A percentile compares a stretch with the other conserved stretches of the same genome.
Evolutionary conservation across 2,797 vertebrate species (phyloP).

Genomic region (Momotus momota): DNA sequence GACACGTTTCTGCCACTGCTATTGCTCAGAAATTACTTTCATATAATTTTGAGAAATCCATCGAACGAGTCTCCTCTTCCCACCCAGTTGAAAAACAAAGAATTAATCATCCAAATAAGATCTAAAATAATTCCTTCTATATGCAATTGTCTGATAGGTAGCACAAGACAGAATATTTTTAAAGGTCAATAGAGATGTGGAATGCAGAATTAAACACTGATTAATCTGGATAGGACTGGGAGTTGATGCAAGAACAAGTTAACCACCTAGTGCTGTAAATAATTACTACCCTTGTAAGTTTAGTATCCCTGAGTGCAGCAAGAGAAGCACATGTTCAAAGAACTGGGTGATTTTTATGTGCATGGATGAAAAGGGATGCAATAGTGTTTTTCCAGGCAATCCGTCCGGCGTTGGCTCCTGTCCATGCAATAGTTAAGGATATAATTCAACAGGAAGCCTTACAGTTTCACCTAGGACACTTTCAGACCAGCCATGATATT

Average conservation of each 20-base stretch:
- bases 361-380: background rate
- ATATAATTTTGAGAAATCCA: background rate
- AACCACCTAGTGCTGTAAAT: constrained; percentile 26
- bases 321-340: background rate
- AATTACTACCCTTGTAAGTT: background rate
- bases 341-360: background rate
- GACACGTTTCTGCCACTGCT: background rate
- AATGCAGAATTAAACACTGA: constrained; percentile 52
- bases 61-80: background rate
- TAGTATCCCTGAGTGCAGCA: background rate
- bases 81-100: background rate
- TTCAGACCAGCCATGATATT: background rate
- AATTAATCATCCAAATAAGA: background rate
- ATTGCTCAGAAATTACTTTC: background rate
- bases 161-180: background rate
- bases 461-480: background rate
- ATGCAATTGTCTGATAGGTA: background rate
- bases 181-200: constrained; percentile 28
- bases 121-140: background rate
- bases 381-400: background rate
- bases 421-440: fast-evolving
- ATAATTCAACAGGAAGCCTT: background rate
- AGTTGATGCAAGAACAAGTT: background rate
- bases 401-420: background rate
- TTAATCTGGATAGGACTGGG: background rate